A percentile compares a stretch with the other conserved stretches of the same genome.
These are phyloP conservation scores for Acromyrmex charruanus DNA, from an alignment of 1,140 invertebrate species.

Conservation along the genomic window DNA sequence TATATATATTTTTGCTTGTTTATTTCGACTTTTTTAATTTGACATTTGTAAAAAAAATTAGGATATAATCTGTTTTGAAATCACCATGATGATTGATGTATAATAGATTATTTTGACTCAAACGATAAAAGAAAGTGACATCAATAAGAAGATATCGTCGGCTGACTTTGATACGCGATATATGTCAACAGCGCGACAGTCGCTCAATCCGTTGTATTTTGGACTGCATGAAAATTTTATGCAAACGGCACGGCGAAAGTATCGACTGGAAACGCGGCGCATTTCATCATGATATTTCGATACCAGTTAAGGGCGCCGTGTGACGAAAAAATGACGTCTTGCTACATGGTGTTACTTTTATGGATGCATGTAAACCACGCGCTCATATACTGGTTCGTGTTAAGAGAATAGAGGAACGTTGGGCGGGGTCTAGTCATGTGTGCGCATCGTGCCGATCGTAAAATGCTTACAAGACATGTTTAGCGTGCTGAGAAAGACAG, in stretches of 20 bases:
- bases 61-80: neutral
- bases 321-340: constrained; percentile 69
- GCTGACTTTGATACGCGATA: constrained; percentile 42
- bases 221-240: constrained; percentile 73
- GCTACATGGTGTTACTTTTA: constrained; percentile 81
- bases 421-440: constrained; percentile 67
- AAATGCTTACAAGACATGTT: constrained; percentile 77
- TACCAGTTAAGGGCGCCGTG: constrained; percentile 75
- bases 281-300: constrained; percentile 81
- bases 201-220: constrained; percentile 49
- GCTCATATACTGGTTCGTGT: constrained; percentile 77
- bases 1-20: too few species aligned
- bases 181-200: constrained; percentile 47
- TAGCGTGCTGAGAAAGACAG: constrained; percentile 57
- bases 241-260: constrained; percentile 64
- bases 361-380: constrained; percentile 82
- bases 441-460: constrained; percentile 64
- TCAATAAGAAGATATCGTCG: constrained; percentile 16
- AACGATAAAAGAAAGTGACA: neutral
- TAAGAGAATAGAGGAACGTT: constrained; percentile 81
- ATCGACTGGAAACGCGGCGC: constrained; percentile 67
- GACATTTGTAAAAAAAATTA: too few species aligned
- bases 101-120: constrained; percentile 19
- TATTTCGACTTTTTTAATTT: too few species aligned
- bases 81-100: neutral